A percentile compares a stretch with the other conserved stretches of the same genome.
These are phyloP conservation scores for Lophura nycthemera DNA, from an alignment of 2,113 vertebrate genomes.

Conservation along the genomic window DNA sequence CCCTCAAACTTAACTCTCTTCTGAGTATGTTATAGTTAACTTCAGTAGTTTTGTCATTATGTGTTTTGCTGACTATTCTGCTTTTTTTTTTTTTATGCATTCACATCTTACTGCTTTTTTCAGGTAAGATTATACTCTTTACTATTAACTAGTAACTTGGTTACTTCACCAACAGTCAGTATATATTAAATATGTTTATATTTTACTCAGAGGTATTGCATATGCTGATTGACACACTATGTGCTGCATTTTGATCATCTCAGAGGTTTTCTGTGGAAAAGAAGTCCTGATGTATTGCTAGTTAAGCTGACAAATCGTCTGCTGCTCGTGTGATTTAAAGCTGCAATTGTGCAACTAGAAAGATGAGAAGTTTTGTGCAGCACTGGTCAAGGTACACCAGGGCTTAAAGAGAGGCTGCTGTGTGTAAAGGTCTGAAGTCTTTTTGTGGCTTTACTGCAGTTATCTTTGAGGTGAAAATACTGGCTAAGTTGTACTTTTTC, in stretches of 20 bases:
- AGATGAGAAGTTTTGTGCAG: neutral
- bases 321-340: neutral
- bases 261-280: neutral
- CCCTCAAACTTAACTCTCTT: neutral
- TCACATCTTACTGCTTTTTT: neutral
- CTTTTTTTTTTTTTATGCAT: neutral
- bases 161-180: neutral
- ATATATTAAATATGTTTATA: neutral
- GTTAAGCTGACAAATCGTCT: neutral
- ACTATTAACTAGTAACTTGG: too few species aligned
- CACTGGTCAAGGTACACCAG: neutral
- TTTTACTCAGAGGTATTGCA: neutral
- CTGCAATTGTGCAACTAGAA: neutral
- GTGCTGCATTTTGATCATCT: neutral
- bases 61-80: neutral
- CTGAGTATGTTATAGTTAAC: too few species aligned
- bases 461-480: neutral
- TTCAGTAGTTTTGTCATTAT: accelerated
- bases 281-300: neutral
- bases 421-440: neutral
- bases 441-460: neutral
- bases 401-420: neutral
- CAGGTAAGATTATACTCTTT: neutral
- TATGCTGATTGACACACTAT: neutral
- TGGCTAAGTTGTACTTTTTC: neutral